Base-by-base conservation (phyloP, 2,113 vertebrate species). In the Manacus vitellinus region DNA sequence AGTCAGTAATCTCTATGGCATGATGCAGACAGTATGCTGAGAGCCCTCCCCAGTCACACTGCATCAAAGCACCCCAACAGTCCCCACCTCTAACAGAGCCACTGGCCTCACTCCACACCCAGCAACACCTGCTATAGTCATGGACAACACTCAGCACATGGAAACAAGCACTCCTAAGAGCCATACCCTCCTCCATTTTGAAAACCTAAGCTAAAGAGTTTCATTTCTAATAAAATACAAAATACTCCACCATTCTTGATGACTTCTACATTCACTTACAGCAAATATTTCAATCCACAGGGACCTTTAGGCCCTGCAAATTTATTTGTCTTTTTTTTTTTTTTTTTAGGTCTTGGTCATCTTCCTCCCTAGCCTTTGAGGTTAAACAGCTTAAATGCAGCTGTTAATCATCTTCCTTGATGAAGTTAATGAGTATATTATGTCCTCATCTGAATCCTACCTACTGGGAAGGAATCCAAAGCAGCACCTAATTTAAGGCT, bases 341-440 rank as follows among this genome's bases (percentile, higher is more conserved):
- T 46, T 21, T 52, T 65, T 91, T 44, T 31, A 73, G 35, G 27
- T 73, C 18, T 71, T 90, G 51, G 74, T 77, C 79, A 80, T 74
- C 65, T 81, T 75, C 19, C 25, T 91, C 19, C 35, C 46, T n/a
- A 59, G 33, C 27, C 33, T 85, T 82, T 72, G 66, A 91, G 41
- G 75, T 39, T 68, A 52, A 93, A 67, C 25, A 90, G 31, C 58
- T 91, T 65, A 68, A 85, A 82, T 21, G 8, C 76, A 81, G 28
- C 35, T 92, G 49, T 68, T 85, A 89, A 89, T 82, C 52, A 72
- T 66, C 25, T 75, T 56, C 25, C 46, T 66, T 88, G 67, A 82
- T 43, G 15, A 71, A 82, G 33, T 12, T 84, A 74, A 79, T 79
- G 58, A 82, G 35, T 35, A 58, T 1, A 0, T 72, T 66, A 94